Evolutionary conservation across 2,113 vertebrate genomes (phyloP), one percentile per base, ranked within the genome.

Genomic region (Serinus canaria): DNA sequence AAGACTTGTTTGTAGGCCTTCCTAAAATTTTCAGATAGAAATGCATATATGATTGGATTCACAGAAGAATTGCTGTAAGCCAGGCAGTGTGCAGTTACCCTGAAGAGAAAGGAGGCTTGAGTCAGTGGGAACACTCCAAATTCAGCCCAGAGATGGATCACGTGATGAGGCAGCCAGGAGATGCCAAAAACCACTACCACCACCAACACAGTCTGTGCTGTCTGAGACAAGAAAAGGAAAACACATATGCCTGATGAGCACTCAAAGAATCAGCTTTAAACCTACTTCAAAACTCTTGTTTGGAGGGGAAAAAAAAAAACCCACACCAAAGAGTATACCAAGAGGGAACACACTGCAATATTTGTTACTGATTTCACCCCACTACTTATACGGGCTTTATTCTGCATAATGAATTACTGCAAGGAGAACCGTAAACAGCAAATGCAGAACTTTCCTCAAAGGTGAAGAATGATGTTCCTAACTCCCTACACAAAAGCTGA

Each of bases 31-130:
- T 99, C 99, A 0, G 99, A 99, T 47, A 99, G 98, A 88, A 99
- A 99, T 1, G 98, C 99, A 0, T 99, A 99, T 94, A 99, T 99
- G 95, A 99, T 99, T 3, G 99, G 99, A 89, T 99, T 99, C 91
- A 99, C 98, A 0, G 99, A 99, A 22, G 99, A 99, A 95, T 99
- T 99, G 98, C 99, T 99, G 97, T 99, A 99, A 6, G 99, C 99
- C 98, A 99, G 98, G 96, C 99, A 99, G 96, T 99, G 99, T 15
- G 99, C 99, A 0, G 97, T 97, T 89, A 99, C 96, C 33, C 99
- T 98, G 85, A 99, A 97, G 95, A 99, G 94, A 84, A 99, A 99
- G 76, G 99, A 99, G 30, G 99, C 99, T 78, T 99, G 99, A 86
- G 99, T 99, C 95, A 99, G 97, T 1, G 99, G 99, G 95, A 99